Evolutionary conservation across 1,140 invertebrate species (phyloP).

Genomic region (Colletes latitarsis): DNA sequence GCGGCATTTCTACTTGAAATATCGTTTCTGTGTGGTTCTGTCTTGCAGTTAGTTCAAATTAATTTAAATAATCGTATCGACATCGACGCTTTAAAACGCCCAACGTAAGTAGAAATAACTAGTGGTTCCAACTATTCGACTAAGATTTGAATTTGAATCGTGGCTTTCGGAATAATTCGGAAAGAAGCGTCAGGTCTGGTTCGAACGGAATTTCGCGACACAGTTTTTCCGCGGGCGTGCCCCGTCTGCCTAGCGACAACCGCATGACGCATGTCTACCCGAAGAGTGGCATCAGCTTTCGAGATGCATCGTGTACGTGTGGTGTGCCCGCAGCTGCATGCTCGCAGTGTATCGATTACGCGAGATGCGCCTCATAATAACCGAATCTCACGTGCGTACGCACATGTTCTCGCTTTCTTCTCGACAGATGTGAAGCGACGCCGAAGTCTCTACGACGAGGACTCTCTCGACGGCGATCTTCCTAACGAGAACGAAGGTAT

Average conservation of each 20-base stretch:
- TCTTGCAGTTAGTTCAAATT: no score
- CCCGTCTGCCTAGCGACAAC: background rate
- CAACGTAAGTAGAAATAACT: no score
- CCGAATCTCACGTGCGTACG: conserved; percentile 63
- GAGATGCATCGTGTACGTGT: background rate
- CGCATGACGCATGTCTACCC: conserved; percentile 42
- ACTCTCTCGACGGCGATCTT: conserved; percentile 79
- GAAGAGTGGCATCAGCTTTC: conserved; percentile 6
- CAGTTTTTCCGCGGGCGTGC: background rate
- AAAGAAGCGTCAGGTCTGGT: no score
- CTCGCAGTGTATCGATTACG: conserved; percentile 33
- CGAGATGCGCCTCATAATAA: conserved; percentile 45
- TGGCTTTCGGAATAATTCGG: no score
- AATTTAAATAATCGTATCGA: no score
- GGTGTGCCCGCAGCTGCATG: conserved; percentile 25
- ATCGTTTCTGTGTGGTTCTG: no score
- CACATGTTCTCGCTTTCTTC: conserved; percentile 72
- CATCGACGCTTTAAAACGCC: no score
- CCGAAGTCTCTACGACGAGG: conserved; percentile 78
- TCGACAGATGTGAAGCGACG: conserved; percentile 80
- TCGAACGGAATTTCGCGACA: background rate
- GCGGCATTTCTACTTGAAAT: no score
- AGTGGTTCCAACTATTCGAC: no score
- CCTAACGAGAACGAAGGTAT: conserved; percentile 79
- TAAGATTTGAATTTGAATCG: no score